Evolutionary conservation across 2,888 invertebrate genomes (phyloP), one percentile per base, ranked within the genome.

Genomic region (Cartodere bifasciata): DNA sequence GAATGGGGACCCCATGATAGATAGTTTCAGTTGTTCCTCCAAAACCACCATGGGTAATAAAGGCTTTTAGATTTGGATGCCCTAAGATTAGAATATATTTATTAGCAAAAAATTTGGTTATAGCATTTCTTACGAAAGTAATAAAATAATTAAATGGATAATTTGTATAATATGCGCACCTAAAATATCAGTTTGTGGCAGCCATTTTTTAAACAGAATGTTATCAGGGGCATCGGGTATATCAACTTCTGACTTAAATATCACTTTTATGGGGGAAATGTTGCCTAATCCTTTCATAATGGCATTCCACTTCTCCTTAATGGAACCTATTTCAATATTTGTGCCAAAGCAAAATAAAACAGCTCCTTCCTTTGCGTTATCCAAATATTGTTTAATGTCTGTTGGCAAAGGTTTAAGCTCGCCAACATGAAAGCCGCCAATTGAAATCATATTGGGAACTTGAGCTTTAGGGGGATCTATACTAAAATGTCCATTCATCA

Each of bases 371-470:
- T 36, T 39, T 6, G 45, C 41, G 3, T 30, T 29, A 31, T 45
- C 44, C 7, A 44, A 24, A 17, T 37, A 37, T 10, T 27, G 10
- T 27, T 44, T 31, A 12, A 49, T 27, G 16, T 44, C 40, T 23
- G 39, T 11, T 2, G 46, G 42, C 21, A 47, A 28, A 11, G 31
- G 25, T 36, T 48, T 39, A 0, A 35, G 32, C 23, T 42, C 40
- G 23, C 45, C 36, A 12, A 53, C 38, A 34, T 53, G 53, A 29
- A 48, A 48, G 3, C 53, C 55, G 12, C 49, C 53, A 15, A 53
- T 45, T 31, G 47, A 47, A 9, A 55, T 45, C 31, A 52, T 47
- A 32, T 45, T 51, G 2, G 55, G 52, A n/a, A 52, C 33, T 27
- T 47, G 45, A 1, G 55, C 50, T 28, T 48, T 36, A 9, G 49